A percentile compares a stretch with the other conserved stretches of the same genome.
Conservation (phyloP, 2,113 vertebrate genomes). For the Neotragus moschatus region DNA sequence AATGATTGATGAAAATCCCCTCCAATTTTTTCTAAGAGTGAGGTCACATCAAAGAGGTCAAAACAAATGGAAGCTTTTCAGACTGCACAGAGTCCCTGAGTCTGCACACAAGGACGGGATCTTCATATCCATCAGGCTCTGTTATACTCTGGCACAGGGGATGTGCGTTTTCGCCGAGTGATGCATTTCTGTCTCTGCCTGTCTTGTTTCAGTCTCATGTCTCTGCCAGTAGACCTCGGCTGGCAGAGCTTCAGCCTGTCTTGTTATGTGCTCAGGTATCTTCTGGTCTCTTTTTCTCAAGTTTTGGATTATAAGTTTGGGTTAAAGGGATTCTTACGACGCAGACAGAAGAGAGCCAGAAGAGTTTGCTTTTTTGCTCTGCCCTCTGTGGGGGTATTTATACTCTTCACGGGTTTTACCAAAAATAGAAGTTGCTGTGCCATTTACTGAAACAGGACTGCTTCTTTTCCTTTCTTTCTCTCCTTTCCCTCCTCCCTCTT, state of each 20-base stretch:
- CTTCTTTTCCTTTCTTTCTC: neutral
- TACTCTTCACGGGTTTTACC: neutral
- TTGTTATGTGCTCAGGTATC: neutral
- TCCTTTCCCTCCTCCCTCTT: neutral
- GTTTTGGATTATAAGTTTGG: neutral
- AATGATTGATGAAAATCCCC: neutral
- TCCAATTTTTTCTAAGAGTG: neutral
- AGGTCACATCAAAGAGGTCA: neutral
- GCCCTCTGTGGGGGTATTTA: neutral
- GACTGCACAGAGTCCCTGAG: neutral
- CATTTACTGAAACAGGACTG: neutral
- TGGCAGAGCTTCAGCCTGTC: neutral
- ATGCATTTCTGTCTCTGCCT: neutral
- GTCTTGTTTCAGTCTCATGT: neutral
- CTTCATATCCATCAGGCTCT: neutral
- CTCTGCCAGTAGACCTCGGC: neutral
- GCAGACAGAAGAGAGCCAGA: neutral
- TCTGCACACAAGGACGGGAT: neutral
- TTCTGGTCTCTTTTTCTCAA: neutral
- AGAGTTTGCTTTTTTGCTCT: neutral
- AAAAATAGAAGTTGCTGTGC: neutral
- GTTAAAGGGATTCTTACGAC: neutral
- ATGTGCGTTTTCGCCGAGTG: neutral
- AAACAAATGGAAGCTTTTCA: constrained; percentile 12
- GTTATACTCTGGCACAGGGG: neutral